Percentiles rank a stretch among this genome's conserved stretches.
Conservation (phyloP, 2,113 vertebrate genomes). For the Salvelinus namaycush region DNA sequence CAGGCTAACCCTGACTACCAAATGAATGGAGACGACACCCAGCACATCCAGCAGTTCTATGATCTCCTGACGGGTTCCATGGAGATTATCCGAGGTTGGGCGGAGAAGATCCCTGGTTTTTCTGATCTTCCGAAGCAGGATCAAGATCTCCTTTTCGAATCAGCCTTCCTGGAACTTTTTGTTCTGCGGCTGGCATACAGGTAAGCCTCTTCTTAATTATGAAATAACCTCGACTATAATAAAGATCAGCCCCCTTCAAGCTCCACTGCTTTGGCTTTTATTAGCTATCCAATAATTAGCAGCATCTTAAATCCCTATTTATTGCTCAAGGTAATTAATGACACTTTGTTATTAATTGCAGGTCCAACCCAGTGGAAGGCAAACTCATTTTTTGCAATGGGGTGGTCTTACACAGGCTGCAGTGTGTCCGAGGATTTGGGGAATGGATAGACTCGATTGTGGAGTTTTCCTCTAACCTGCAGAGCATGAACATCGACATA, state of each 20-base stretch:
- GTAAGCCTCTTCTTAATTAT: constrained; percentile 64
- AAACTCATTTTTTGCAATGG: constrained; percentile 99
- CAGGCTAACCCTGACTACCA: constrained; percentile 98
- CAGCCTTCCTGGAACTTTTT: constrained; percentile 96
- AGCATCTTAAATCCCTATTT: constrained; percentile 84
- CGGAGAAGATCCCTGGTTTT: constrained; percentile 95
- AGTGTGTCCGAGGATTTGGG: constrained; percentile 97
- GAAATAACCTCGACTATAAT: constrained; percentile 36
- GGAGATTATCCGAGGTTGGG: constrained; percentile 99
- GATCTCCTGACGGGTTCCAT: constrained; percentile 98
- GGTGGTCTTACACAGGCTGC: constrained; percentile 95
- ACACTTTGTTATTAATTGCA: constrained; percentile 78
- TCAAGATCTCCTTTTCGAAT: constrained; percentile 98
- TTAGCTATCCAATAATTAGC: constrained; percentile 84
- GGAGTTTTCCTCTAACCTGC: constrained; percentile 97
- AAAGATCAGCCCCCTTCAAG: constrained; percentile 71
- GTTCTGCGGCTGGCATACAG: constrained; percentile 96
- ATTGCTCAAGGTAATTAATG: constrained; percentile 85
- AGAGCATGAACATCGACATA: constrained; percentile 98
- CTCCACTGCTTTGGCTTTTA: constrained; percentile 80
- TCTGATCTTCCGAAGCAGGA: constrained; percentile 90
- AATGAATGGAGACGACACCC: constrained; percentile 95
- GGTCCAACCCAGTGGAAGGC: constrained; percentile 97
- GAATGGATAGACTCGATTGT: constrained; percentile 99
- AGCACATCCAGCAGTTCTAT: constrained; percentile 99